Percentiles rank a stretch among this genome's conserved stretches.
phyloP scores from a whole-genome alignment of 2,888 invertebrate species.

The Scaptomyza cyrtandrae region DNA sequence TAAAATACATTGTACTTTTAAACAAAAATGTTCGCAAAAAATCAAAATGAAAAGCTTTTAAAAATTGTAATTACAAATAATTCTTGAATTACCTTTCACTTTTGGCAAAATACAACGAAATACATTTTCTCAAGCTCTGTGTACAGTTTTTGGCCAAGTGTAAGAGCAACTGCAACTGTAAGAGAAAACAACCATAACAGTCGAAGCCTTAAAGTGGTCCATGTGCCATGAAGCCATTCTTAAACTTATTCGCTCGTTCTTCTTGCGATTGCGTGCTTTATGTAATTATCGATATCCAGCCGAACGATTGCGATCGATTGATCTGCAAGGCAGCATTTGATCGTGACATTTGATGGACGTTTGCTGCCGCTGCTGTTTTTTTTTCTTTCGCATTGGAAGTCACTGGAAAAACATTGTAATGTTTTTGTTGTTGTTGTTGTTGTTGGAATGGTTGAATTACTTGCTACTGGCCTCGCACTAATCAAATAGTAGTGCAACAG shows the following conservation, averaged over 20 bases:
- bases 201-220: slow-evolving; percentile 1
- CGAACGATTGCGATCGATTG: slow-evolving; percentile 61
- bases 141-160: too few species aligned
- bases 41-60: too few species aligned
- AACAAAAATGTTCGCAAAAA: too few species aligned
- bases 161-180: too few species aligned
- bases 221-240: slow-evolving; percentile 8
- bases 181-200: background rate
- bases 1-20: too few species aligned
- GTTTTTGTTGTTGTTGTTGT: slow-evolving; percentile 30
- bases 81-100: too few species aligned
- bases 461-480: slow-evolving; percentile 67
- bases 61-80: too few species aligned
- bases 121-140: too few species aligned
- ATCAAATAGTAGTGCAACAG: slow-evolving; percentile 63
- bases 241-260: background rate
- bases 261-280: slow-evolving; percentile 61
- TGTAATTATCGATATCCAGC: slow-evolving; percentile 63
- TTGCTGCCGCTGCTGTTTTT: slow-evolving; percentile 80
- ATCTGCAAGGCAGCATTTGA: slow-evolving; percentile 74
- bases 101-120: too few species aligned
- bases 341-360: slow-evolving; percentile 82
- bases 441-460: slow-evolving; percentile 23
- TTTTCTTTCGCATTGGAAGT: slow-evolving; percentile 15
- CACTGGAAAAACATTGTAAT: slow-evolving; percentile 29